Percentiles rank a stretch among this genome's conserved stretches.
Evolutionary conservation across 2,888 invertebrate species (phyloP).

Genomic region (Ethmia dodecea): DNA sequence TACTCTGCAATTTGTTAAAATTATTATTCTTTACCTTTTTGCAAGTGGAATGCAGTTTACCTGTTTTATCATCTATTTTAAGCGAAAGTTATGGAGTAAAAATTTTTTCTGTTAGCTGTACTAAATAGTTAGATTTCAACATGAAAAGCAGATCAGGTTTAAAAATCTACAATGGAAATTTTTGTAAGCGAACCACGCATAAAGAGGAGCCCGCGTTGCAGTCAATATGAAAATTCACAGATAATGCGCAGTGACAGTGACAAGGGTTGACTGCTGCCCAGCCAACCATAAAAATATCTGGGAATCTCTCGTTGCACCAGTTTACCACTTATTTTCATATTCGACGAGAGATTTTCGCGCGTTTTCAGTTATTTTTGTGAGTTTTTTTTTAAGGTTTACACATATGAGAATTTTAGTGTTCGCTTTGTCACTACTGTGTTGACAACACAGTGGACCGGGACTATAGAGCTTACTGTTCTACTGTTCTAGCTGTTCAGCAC

Average conservation of each 20-base stretch:
- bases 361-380: conserved; percentile 7
- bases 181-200: conserved; percentile 23
- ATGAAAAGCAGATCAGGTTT: background rate
- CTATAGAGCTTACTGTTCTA: too few relatives aligned
- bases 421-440: too few relatives aligned
- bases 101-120: too few relatives aligned
- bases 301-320: conserved; percentile 40
- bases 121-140: too few relatives aligned
- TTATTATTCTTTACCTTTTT: too few relatives aligned
- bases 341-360: conserved; percentile 19
- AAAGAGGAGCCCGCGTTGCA: conserved; percentile 36
- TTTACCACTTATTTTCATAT: conserved; percentile 58
- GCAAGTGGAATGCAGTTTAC: too few relatives aligned
- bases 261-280: conserved; percentile 57
- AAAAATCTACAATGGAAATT: conserved; percentile 13
- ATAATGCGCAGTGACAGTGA: conserved; percentile 65
- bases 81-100: too few relatives aligned
- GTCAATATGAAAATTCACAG: conserved; percentile 56
- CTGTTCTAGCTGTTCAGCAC: too few relatives aligned
- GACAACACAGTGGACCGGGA: too few relatives aligned
- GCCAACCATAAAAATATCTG: conserved; percentile 59
- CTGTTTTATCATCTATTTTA: too few relatives aligned
- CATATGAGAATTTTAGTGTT: too few relatives aligned
- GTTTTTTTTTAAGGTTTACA: too few relatives aligned
- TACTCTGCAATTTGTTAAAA: conserved; percentile 30